Conservation (phyloP, 1,140 invertebrate genomes). For the Plutomurus gul region DNA sequence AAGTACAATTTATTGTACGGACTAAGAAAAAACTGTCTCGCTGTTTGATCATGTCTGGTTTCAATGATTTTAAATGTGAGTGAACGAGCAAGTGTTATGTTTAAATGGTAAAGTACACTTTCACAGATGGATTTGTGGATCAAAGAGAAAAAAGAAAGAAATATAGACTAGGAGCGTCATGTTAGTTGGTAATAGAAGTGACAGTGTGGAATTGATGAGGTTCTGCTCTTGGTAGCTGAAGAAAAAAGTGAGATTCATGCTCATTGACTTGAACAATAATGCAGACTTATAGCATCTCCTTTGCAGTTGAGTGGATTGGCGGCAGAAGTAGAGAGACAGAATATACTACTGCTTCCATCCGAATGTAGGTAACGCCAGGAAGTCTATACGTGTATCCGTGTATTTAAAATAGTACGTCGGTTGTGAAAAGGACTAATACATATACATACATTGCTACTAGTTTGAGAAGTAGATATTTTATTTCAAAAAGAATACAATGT, state of each 20-base stretch:
- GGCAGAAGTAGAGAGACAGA: too few relatives aligned
- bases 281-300: constrained; percentile 1
- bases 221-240: neutral
- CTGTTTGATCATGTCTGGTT: constrained; percentile 3
- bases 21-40: constrained; percentile 4
- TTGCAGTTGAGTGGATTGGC: neutral
- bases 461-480: constrained; percentile 12
- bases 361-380: too few relatives aligned
- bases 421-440: neutral
- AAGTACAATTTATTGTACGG: neutral
- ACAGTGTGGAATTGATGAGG: constrained; percentile 19
- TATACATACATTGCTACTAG: neutral
- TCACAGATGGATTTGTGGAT: constrained; percentile 19
- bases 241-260: constrained; percentile 26
- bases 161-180: constrained; percentile 17
- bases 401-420: too few relatives aligned
- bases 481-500: constrained; percentile 2
- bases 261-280: constrained; percentile 27
- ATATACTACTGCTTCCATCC: too few relatives aligned
- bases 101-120: constrained; percentile 1
- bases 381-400: too few relatives aligned
- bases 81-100: constrained; percentile 9
- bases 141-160: constrained; percentile 28
- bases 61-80: constrained; percentile 9
- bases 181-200: constrained; percentile 29